Evolutionary conservation across 1,140 invertebrate genomes (phyloP), one percentile per base, ranked within the genome.

Genomic region (Tetragonula clypearis): DNA sequence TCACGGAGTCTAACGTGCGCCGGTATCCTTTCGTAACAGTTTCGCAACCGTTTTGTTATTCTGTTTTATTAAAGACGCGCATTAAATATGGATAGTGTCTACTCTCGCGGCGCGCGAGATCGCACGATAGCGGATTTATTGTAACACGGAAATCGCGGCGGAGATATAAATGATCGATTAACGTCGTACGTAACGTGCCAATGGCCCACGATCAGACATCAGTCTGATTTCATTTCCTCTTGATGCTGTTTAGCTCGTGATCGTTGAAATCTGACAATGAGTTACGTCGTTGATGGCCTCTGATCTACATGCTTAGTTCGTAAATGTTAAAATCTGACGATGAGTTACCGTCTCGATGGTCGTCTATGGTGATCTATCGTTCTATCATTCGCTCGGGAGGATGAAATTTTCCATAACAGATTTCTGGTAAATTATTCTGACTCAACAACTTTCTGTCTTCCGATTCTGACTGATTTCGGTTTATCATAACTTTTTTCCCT

Each of bases 61-160:
- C 72, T 9, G 71, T 75, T 82, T 65, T 60, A 65, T 75, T 71
- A 80, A 68, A 79, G 26, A 80, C 21, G 55, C n/a, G 53, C 66
- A 19, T 58, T 80, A 80, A 58, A 71, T 80, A 58, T 71, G 26
- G 53, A 71, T 69, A 79, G 41, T 4, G 53, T 71, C 41, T 8
- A 6, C 41, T 35, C 35, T 35, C 71, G 26, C 26, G 49, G 6
- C 30, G n/a, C 23, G 72, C 15, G 49, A 23, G 53, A 74, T 56
- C 49, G 49, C 73, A 26, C 15, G 73, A 53, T 74, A 56, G 72
- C n/a, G 72, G 30, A 74, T 74, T 74, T 74, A 74, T 74, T 14
- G 49, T 56, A 74, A 74, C 73, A 30, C 73, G 73, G 73, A 74
- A 74, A 74, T 30, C 73, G 73, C n/a, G n/a, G 17, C 49, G 41